These are phyloP conservation scores for Atethmia centrago DNA, from an alignment of 2,888 invertebrate species.

Conservation along the genomic window DNA sequence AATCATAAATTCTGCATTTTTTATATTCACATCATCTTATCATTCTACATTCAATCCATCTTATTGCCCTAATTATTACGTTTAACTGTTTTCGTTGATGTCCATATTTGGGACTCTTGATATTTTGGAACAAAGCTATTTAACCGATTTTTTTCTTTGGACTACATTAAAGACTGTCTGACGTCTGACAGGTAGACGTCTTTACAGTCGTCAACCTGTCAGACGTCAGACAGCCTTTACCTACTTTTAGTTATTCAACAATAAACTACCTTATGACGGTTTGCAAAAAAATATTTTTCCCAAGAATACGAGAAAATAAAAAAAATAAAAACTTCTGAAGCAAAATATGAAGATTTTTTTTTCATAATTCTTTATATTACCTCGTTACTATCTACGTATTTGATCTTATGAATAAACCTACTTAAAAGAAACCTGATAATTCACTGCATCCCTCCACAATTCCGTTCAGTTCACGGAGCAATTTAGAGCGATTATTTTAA, in stretches of 20 bases:
- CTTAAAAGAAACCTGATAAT: constrained; percentile 20
- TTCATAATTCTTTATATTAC: not conserved
- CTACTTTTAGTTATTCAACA: too few relatives aligned
- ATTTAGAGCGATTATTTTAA: constrained; percentile 79
- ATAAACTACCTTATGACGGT: not conserved
- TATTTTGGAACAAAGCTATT: not conserved
- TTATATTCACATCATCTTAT: too few relatives aligned
- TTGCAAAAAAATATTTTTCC: not conserved
- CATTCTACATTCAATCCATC: too few relatives aligned
- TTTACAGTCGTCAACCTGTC: too few relatives aligned
- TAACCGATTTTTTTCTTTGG: not conserved
- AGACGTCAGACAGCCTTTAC: too few relatives aligned
- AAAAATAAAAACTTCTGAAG: too few relatives aligned
- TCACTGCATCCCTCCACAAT: constrained; percentile 47
- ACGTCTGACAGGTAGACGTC: too few relatives aligned
- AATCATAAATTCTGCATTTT: not conserved
- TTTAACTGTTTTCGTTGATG: not conserved
- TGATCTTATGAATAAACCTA: constrained; percentile 5
- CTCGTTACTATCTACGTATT: not conserved
- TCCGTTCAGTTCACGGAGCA: constrained; percentile 69
- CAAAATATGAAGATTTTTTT: not conserved
- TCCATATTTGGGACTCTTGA: not conserved
- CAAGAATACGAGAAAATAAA: not conserved
- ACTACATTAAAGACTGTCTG: not conserved
- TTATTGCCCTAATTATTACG: too few relatives aligned